These are phyloP conservation scores for Emydoidea blandingii DNA, from an alignment of 2,797 vertebrate genomes.

Conservation along the genomic window DNA sequence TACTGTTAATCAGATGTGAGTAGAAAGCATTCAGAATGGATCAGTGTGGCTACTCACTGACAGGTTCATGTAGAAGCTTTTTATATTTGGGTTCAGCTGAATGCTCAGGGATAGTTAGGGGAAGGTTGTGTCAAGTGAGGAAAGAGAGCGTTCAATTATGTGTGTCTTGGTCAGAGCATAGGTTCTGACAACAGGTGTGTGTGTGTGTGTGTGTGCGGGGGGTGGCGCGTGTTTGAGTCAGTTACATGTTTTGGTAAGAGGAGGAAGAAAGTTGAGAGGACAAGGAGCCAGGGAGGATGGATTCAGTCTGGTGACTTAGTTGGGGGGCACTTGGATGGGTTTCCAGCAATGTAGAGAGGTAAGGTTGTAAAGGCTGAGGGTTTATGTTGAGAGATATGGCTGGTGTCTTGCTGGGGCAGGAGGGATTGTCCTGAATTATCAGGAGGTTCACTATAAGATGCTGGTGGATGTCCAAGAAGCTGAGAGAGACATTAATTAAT, in stretches of 20 bases:
- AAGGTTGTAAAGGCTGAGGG: not conserved
- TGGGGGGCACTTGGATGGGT: not conserved
- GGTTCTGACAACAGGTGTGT: not conserved
- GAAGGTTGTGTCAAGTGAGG: not conserved
- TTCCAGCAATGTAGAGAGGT: rapidly evolving
- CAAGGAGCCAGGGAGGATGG: not conserved
- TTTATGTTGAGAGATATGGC: not conserved
- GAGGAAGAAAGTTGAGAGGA: not conserved
- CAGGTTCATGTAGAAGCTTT: not conserved
- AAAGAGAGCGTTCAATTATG: not conserved
- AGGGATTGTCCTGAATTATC: not conserved
- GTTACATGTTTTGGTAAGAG: not conserved
- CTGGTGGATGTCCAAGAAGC: constrained; percentile 4
- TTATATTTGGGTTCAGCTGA: not conserved
- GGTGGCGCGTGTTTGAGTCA: not conserved
- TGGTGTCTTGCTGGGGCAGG: not conserved
- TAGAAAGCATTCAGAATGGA: not conserved
- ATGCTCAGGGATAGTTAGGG: not conserved
- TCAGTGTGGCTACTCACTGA: not conserved
- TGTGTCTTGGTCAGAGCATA: not conserved
- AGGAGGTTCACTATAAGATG: not conserved
- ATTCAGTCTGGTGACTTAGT: not conserved
- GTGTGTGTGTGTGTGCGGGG: too few species aligned
- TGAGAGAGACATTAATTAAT: constrained; percentile 15
- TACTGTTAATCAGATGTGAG: not conserved